Evolutionary conservation across 2,888 invertebrate genomes (phyloP), one percentile per base, ranked within the genome.

Genomic region (Ceramica pisi): DNA sequence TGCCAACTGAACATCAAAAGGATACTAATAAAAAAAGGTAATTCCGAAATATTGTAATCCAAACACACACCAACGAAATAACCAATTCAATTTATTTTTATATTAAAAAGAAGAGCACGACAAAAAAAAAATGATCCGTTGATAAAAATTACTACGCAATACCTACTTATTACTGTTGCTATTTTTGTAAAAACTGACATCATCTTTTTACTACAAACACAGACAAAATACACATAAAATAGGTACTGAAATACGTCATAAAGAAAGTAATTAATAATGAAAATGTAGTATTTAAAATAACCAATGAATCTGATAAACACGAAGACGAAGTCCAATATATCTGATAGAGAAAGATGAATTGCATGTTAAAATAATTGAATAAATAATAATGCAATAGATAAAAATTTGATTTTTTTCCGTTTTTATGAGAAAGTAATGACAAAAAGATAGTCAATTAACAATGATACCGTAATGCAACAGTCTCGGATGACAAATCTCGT

Each of bases 101-200:
- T 16, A 5, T 7, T 38, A 44, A 35, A 23, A 57, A 50, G 8
- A 67, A 50, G 3, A 38, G 7, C 57, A 73, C 57, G 46, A n/a
- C 26, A 26, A 59, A 59, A 73, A 69, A 77, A 6, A 21, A 53
- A 48, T 59, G 12, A 35, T 16, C 48, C 0, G 26, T 38, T 26
- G 48, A 60, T 55, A 59, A 75, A 67, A 63, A 7, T 16, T 31
- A 67, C 64, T 21, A 74, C 66, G 57, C 62, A 63, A 46, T 38
- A 64, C n/a, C 21, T 35, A 44, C 21, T 48, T 51, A 26, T 31
- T 35, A 0, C 53, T 64, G 21, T 35, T 53, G 46, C 57, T 79
- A 62, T 80, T 44, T 53, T 46, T 35, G 41, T 50, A 51, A 10
- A 41, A 26, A 7, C n/a, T 65, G 56, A 76, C 44, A 59, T 74